These are phyloP conservation scores for Gobiocypris rarus DNA, from an alignment of 2,113 vertebrate genomes.

Conservation along the genomic window DNA sequence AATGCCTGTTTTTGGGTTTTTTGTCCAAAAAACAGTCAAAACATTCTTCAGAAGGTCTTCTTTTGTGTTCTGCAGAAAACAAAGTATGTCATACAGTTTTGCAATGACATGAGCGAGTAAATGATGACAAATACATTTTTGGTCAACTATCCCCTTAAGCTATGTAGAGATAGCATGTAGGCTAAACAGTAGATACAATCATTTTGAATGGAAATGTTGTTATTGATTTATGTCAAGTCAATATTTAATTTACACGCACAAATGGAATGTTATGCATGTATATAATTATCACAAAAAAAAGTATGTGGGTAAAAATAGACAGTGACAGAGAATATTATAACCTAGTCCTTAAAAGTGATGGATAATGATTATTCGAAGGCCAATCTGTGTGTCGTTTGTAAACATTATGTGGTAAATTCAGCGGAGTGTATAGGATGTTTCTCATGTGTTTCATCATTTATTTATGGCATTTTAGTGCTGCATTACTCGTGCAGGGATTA, in stretches of 20 bases:
- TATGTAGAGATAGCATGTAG: neutral
- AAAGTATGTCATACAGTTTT: neutral
- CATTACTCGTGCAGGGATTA: slow-evolving; percentile 68
- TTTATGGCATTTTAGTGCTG: slow-evolving; percentile 8
- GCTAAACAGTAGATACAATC: neutral
- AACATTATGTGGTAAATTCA: slow-evolving; percentile 11
- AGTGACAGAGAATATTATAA: neutral
- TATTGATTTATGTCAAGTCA: neutral
- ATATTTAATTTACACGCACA: neutral
- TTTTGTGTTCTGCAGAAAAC: neutral
- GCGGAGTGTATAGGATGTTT: slow-evolving; percentile 1
- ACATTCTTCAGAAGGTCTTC: neutral
- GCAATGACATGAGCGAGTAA: neutral
- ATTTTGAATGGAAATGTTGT: neutral
- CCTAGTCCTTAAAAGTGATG: neutral
- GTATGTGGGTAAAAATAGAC: neutral
- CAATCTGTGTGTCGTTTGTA: neutral
- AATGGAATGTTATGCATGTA: neutral
- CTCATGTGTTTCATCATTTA: slow-evolving; percentile 17
- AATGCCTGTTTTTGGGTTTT: no score
- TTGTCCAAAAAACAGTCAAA: no score
- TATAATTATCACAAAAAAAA: neutral
- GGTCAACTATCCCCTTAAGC: neutral
- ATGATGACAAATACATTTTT: neutral
- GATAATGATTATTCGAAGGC: slow-evolving; percentile 10